A percentile compares a stretch with the other conserved stretches of the same genome.
These are phyloP conservation scores for Cyclargus thomasi DNA, from an alignment of 1,140 invertebrate species.

Conservation along the genomic window DNA sequence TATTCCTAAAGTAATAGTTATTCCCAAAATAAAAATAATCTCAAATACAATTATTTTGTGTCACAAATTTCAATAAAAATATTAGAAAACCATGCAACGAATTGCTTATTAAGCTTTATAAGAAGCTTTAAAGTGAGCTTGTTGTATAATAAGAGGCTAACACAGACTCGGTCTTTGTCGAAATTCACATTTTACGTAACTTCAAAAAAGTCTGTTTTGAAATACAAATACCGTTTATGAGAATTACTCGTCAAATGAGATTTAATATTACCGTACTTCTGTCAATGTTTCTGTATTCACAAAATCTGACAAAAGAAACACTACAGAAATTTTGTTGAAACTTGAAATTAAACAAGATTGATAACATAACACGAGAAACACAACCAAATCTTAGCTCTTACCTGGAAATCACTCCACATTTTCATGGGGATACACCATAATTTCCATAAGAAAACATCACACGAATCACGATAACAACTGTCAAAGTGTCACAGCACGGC, in stretches of 20 bases:
- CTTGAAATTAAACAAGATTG: background rate
- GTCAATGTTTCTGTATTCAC: background rate
- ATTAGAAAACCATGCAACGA: background rate
- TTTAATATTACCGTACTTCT: background rate
- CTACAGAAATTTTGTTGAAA: background rate
- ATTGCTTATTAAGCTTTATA: background rate
- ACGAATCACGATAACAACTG: constrained; percentile 72
- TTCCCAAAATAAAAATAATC: no score
- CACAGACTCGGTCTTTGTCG: background rate
- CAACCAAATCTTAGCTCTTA: constrained; percentile 34
- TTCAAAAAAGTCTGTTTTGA: background rate
- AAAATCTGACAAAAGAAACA: background rate
- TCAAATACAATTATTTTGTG: no score
- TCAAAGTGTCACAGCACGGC: constrained; percentile 66
- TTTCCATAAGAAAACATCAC: constrained; percentile 73
- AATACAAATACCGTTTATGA: background rate
- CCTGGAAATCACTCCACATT: constrained; percentile 75
- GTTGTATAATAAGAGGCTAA: background rate
- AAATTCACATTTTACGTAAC: constrained; percentile 1
- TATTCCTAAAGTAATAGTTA: background rate
- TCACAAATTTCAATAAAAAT: background rate
- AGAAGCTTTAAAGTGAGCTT: background rate
- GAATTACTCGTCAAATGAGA: background rate
- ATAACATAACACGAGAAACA: background rate
- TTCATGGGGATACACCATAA: constrained; percentile 74